Evolutionary conservation across 23 tunicate genomes (phyloP).

Genomic region (Oikopleura albicans): DNA sequence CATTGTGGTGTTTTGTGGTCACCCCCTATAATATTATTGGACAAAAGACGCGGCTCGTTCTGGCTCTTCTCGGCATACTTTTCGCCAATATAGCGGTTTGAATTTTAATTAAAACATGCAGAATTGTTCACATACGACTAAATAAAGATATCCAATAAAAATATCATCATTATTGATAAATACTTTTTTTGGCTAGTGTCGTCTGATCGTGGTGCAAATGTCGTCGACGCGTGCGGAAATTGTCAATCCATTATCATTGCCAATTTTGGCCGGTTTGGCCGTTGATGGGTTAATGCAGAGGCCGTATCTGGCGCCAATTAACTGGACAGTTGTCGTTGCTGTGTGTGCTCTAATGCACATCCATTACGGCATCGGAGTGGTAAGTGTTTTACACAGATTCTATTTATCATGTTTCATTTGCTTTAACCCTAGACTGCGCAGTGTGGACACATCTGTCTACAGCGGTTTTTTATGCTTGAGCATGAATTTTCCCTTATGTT

Average conservation of each 20-base stretch:
- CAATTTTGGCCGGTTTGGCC: conserved; percentile 18
- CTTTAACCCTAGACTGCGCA: not conserved
- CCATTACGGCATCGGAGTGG: conserved; percentile 75
- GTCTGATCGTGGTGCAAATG: conserved; percentile 84
- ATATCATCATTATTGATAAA: no score
- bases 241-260: conserved; percentile 36
- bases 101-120: no score
- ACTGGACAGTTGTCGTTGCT: conserved; percentile 22
- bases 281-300: conserved; percentile 18
- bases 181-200: no score
- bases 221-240: conserved; percentile 60
- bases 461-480: no score
- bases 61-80: conserved; percentile 27
- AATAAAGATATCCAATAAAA: conserved; percentile 17
- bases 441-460: no score
- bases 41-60: conserved; percentile 34
- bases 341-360: conserved; percentile 33
- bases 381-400: conserved; percentile 21
- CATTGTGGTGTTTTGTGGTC: conserved; percentile 23
- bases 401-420: not conserved
- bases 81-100: conserved; percentile 80
- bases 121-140: no score
- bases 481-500: no score
- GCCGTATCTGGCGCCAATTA: conserved; percentile 26
- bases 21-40: conserved; percentile 36